These are phyloP conservation scores for Cosmia trapezina DNA, from an alignment of 2,888 invertebrate species.

Conservation along the genomic window DNA sequence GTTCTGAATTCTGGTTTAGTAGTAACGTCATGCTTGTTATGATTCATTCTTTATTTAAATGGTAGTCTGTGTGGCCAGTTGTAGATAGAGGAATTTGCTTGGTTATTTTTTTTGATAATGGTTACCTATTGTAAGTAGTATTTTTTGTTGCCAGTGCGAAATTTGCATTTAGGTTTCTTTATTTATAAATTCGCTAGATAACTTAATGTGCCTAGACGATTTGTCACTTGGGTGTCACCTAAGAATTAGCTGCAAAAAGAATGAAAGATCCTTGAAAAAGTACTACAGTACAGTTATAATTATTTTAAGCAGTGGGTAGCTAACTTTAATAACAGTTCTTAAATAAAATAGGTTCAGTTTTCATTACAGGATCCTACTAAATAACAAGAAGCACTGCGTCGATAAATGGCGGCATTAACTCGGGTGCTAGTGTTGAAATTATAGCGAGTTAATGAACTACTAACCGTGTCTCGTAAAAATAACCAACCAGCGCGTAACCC, in stretches of 20 bases:
- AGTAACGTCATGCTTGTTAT: slow-evolving; percentile 50
- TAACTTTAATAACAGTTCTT: slow-evolving; percentile 20
- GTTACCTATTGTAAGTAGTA: background rate
- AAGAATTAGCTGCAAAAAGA: background rate
- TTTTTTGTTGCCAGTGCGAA: slow-evolving; percentile 24
- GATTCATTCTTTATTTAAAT: slow-evolving; percentile 57
- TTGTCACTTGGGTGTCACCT: background rate
- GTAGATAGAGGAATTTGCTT: slow-evolving; percentile 38
- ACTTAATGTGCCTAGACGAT: background rate
- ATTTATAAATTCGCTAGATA: background rate
- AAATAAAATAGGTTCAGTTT: slow-evolving; percentile 17
- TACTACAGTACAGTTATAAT: background rate
- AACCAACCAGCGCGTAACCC: slow-evolving; percentile 52
- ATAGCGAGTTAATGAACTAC: slow-evolving; percentile 51
- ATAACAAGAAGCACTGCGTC: slow-evolving; percentile 29
- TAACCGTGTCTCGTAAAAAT: slow-evolving; percentile 56
- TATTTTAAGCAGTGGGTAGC: slow-evolving; percentile 13
- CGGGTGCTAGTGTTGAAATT: slow-evolving; percentile 52
- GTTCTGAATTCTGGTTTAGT: slow-evolving; percentile 57
- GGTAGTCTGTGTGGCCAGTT: slow-evolving; percentile 53
- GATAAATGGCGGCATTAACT: slow-evolving; percentile 49
- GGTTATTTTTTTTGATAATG: slow-evolving; percentile 15
- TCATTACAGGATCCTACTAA: slow-evolving; percentile 28
- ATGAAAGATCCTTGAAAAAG: background rate
- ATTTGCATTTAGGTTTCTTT: background rate